Base-by-base conservation (phyloP, 2,888 invertebrate genomes). In the Noctua comes region DNA sequence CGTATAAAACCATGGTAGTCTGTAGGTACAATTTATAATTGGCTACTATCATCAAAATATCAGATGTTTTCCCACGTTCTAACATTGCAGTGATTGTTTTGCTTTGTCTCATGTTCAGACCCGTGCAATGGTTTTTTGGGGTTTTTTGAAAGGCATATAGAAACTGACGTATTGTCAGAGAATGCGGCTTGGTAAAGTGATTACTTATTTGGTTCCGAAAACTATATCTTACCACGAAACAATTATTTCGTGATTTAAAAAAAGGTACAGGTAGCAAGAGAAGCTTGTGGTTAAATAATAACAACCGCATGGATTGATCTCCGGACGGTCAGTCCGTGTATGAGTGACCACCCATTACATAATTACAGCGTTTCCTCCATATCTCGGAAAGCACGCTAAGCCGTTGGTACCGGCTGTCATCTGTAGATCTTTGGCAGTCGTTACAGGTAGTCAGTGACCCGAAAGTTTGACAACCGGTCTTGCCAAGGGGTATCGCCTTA, bases 11-110 rank as follows among this genome's bases (percentile, higher is more conserved):
- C 70, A 68, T 62, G 36, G 18, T 54, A 16, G 51, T 27, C n/a
- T 59, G 1, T 68, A 40, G 27, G 54, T 57, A 36, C 3, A n/a
- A 27, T 73, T 68, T 65, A 74, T 72, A 74, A 86, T 78, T 79
- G 31, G 54, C 21, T 51, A 68, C 16, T 62, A 68, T 66, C 72
- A 59, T 71, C n/a, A 68, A 48, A 79, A 62, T 73, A 65, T 46
- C 13, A 57, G 64, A 24, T 59, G 73, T 72, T 69, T 86, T 83
- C 86, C 72, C 84, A 86, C 76, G 36, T 46, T 40, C 11, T 62
- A 11, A 18, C 24, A 65, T 46, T 71, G 46, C 66, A 68, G n/a
- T 66, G 46, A 72, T 85, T 69, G 2, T 73, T 73, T 73, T 43
- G 31, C 1, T 81, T 83, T 18, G 48, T 46, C 36, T 27, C 21